Evolutionary conservation across 1,140 invertebrate genomes (phyloP).

Genomic region (Anastatus disparis): DNA sequence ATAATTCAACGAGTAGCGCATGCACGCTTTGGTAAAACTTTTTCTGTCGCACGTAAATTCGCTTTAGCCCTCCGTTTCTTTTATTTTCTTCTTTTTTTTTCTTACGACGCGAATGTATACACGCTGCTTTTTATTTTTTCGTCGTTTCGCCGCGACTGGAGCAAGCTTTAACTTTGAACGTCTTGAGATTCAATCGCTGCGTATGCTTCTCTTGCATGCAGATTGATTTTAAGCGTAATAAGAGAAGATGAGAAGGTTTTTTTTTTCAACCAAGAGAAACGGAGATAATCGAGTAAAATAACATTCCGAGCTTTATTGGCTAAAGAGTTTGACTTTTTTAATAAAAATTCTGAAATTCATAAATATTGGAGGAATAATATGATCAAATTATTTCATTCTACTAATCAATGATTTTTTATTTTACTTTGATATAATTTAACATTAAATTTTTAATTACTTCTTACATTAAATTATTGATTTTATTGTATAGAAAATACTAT

Average conservation of each 20-base stretch:
- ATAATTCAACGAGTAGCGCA: slow-evolving; percentile 50
- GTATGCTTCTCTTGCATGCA: background rate
- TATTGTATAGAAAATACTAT: no score
- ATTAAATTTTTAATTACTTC: no score
- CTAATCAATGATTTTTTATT: no score
- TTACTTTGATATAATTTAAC: no score
- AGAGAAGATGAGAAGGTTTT: background rate
- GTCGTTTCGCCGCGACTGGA: background rate
- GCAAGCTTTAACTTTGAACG: slow-evolving; percentile 22
- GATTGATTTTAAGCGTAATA: slow-evolving; percentile 25
- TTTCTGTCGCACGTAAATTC: slow-evolving; percentile 17
- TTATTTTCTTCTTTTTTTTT: background rate
- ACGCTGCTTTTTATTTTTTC: slow-evolving; percentile 4
- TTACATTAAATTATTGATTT: no score
- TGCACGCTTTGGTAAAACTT: background rate
- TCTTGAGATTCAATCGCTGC: slow-evolving; percentile 1
- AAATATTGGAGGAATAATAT: no score
- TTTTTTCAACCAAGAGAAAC: no score
- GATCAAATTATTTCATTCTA: no score
- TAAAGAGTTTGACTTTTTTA: no score
- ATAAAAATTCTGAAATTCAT: no score
- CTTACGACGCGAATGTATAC: background rate
- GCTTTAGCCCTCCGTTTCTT: slow-evolving; percentile 24
- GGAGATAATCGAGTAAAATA: background rate
- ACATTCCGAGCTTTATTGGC: background rate